These are phyloP conservation scores for Lepidocyrtoides sp. DNA, from an alignment of 2,888 invertebrate species.

Conservation along the genomic window DNA sequence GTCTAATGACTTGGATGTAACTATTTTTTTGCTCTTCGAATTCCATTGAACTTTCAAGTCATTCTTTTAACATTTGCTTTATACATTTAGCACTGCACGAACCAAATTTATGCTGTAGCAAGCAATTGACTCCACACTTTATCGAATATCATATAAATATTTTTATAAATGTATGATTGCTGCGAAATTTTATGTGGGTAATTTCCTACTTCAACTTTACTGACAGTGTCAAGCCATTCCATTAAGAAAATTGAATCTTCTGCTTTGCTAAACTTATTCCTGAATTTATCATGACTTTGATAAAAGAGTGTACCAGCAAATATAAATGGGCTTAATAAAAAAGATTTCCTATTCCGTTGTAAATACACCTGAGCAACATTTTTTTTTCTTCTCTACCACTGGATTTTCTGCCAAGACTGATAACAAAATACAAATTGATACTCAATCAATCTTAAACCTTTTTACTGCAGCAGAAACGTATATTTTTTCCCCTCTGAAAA, in stretches of 20 bases:
- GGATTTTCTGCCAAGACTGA: background rate
- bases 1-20: background rate
- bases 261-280: background rate
- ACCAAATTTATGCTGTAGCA: constrained; percentile 27
- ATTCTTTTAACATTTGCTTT: background rate
- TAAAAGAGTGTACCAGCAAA: background rate
- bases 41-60: background rate
- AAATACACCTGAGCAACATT: constrained; percentile 4
- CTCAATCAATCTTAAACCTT: constrained; percentile 25
- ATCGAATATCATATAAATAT: background rate
- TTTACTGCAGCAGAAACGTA: background rate
- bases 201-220: background rate
- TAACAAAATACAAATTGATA: constrained; percentile 14
- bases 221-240: background rate
- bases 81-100: background rate
- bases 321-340: background rate
- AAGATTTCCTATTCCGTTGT: background rate
- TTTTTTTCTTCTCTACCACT: background rate
- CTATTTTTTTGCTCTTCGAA: background rate
- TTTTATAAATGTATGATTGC: background rate
- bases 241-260: constrained; percentile 26
- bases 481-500: background rate
- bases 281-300: background rate
- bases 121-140: constrained; percentile 13
- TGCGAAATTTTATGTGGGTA: background rate